These are phyloP conservation scores for Hydractinia symbiolongicarpus DNA, from an alignment of 30 jellyfish, hydroid and myxozoan species.

Conservation along the genomic window DNA sequence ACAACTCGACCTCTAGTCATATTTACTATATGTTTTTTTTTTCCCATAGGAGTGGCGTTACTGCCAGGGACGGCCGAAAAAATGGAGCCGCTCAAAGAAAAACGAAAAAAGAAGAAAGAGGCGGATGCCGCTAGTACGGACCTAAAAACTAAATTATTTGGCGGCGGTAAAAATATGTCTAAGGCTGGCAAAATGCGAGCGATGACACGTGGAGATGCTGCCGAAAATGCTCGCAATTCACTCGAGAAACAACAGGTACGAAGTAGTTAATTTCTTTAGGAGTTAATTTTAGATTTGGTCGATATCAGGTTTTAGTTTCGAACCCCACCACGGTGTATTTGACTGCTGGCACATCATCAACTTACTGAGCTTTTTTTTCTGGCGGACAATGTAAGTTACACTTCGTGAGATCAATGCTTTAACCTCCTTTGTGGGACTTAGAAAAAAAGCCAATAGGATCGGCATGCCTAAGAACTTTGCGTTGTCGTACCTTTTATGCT, in stretches of 20 bases:
- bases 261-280: not conserved
- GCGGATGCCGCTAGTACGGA: slow-evolving; percentile 36
- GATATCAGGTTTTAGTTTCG: too few species aligned
- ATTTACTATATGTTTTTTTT: not conserved
- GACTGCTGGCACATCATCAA: too few species aligned
- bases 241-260: slow-evolving; percentile 85
- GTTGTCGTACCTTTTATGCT: too few species aligned
- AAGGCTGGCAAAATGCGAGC: slow-evolving; percentile 96
- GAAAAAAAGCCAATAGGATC: too few species aligned
- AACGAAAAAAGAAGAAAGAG: slow-evolving; percentile 55
- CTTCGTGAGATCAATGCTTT: too few species aligned
- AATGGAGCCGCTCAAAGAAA: slow-evolving; percentile 69
- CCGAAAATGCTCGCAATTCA: slow-evolving; percentile 56
- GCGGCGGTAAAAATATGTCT: slow-evolving; percentile 43
- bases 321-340: too few species aligned
- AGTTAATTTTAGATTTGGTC: too few species aligned
- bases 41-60: slow-evolving; percentile 80
- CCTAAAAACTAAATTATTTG: slow-evolving; percentile 28
- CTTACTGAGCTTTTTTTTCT: too few species aligned
- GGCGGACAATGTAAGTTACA: too few species aligned
- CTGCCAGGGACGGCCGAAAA: slow-evolving; percentile 94
- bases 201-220: slow-evolving; percentile 92
- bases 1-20: too few species aligned
- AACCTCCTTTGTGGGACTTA: too few species aligned
- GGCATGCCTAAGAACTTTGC: too few species aligned